phyloP scores from a whole-genome alignment of 2,113 vertebrate species.

The Austrofundulus limnaeus region DNA sequence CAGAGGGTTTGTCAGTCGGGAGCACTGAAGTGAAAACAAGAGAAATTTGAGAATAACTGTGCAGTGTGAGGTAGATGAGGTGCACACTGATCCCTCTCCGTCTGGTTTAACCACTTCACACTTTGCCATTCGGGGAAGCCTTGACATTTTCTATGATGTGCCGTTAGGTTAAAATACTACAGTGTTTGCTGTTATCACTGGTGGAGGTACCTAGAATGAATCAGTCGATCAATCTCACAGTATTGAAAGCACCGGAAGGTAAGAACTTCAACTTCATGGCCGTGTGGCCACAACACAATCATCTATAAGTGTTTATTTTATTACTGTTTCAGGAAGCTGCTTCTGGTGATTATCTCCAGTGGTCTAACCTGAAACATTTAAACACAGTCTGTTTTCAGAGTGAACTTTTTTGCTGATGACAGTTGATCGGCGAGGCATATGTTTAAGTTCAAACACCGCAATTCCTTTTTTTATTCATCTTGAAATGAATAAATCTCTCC shows the following conservation, averaged over 20 bases:
- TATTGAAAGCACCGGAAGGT: constrained; percentile 18
- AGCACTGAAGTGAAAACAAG: constrained; percentile 63
- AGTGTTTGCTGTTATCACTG: constrained; percentile 29
- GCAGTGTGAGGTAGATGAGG: constrained; percentile 30
- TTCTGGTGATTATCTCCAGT: constrained; percentile 19
- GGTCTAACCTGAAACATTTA: constrained; percentile 21
- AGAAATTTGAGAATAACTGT: constrained; percentile 56
- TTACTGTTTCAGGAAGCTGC: constrained; percentile 8
- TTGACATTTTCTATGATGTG: constrained; percentile 13
- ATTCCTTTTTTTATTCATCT: constrained; percentile 9
- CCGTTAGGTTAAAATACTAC: constrained; percentile 26
- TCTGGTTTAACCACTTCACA: constrained; percentile 44
- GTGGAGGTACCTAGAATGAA: not conserved
- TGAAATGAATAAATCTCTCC: not conserved
- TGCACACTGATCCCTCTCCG: constrained; percentile 49
- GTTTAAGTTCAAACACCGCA: constrained; percentile 40
- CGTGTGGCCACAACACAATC: constrained; percentile 17
- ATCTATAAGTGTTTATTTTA: constrained; percentile 25
- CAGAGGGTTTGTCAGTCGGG: constrained; percentile 57
- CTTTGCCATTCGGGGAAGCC: constrained; percentile 18
- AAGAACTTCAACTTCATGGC: constrained; percentile 18
- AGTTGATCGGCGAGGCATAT: constrained; percentile 28
- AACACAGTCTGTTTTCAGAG: constrained; percentile 34
- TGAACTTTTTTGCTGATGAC: constrained; percentile 52
- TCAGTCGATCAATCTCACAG: not conserved